Conservation (phyloP, 1,140 invertebrate genomes). For the Cylas formicarius region DNA sequence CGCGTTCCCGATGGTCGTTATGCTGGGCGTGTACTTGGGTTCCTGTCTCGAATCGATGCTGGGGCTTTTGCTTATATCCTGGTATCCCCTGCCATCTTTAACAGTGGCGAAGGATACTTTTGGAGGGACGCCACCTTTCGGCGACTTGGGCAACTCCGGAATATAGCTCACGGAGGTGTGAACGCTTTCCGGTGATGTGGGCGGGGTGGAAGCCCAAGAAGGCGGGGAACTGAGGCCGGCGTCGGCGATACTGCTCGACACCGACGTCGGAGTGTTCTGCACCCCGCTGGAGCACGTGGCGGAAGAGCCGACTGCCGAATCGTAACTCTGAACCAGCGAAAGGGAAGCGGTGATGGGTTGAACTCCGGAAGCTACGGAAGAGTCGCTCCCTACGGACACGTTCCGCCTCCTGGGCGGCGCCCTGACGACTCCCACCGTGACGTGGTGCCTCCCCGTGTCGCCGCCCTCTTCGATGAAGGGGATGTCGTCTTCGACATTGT, state of each 20-base stretch:
- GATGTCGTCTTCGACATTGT: slow-evolving; percentile 55
- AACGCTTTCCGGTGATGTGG: slow-evolving; percentile 48
- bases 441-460: slow-evolving; percentile 33
- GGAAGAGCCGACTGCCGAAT: slow-evolving; percentile 55
- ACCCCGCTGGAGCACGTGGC: slow-evolving; percentile 46
- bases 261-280: slow-evolving; percentile 42
- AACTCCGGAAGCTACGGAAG: slow-evolving; percentile 40
- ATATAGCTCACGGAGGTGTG: slow-evolving; percentile 50
- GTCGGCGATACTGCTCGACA: slow-evolving; percentile 38
- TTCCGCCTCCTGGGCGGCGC: slow-evolving; percentile 35
- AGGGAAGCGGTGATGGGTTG: slow-evolving; percentile 45
- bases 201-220: slow-evolving; percentile 54
- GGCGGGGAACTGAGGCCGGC: slow-evolving; percentile 47
- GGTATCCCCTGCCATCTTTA: slow-evolving; percentile 47
- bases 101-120: slow-evolving; percentile 53
- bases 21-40: slow-evolving; percentile 48
- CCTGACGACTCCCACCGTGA: slow-evolving; percentile 33
- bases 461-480: slow-evolving; percentile 60
- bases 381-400: slow-evolving; percentile 45
- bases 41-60: slow-evolving; percentile 28
- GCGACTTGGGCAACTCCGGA: slow-evolving; percentile 39
- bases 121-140: slow-evolving; percentile 38
- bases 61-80: slow-evolving; percentile 26
- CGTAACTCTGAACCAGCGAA: slow-evolving; percentile 41
- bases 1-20: slow-evolving; percentile 58